A percentile compares a stretch with the other conserved stretches of the same genome.
Conservation (phyloP, 2,888 invertebrate genomes). For the Apodemia hepburni region DNA sequence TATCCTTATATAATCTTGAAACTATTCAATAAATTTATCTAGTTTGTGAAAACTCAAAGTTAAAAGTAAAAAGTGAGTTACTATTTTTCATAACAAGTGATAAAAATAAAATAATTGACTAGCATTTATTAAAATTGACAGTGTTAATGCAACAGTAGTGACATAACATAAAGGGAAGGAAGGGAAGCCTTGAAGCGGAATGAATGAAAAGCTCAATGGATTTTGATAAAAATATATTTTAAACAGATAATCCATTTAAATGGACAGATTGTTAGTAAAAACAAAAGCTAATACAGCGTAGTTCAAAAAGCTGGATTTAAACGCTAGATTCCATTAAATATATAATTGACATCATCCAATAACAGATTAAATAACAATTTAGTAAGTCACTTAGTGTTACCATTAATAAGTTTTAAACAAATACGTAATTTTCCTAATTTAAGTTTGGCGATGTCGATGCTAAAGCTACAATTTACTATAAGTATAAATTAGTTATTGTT, state of each 20-base stretch:
- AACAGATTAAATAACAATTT: slow-evolving; percentile 45
- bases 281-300: slow-evolving; percentile 40
- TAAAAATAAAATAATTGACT: background rate
- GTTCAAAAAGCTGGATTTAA: slow-evolving; percentile 66
- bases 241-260: slow-evolving; percentile 65
- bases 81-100: background rate
- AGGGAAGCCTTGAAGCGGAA: slow-evolving; percentile 56
- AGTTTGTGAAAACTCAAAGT: background rate
- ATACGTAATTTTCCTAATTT: background rate
- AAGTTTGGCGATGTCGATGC: background rate
- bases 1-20: background rate
- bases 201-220: slow-evolving; percentile 72
- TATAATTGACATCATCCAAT: slow-evolving; percentile 17
- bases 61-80: background rate
- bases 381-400: slow-evolving; percentile 45
- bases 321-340: slow-evolving; percentile 41
- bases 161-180: slow-evolving; percentile 30
- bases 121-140: slow-evolving; percentile 10
- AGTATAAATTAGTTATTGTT: background rate
- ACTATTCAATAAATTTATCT: background rate
- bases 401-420: background rate
- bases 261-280: slow-evolving; percentile 66
- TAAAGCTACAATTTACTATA: background rate
- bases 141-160: slow-evolving; percentile 14
- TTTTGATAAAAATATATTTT: slow-evolving; percentile 73